phyloP scores from a whole-genome alignment of 1,140 invertebrate species.

The Adelges cooleyi region DNA sequence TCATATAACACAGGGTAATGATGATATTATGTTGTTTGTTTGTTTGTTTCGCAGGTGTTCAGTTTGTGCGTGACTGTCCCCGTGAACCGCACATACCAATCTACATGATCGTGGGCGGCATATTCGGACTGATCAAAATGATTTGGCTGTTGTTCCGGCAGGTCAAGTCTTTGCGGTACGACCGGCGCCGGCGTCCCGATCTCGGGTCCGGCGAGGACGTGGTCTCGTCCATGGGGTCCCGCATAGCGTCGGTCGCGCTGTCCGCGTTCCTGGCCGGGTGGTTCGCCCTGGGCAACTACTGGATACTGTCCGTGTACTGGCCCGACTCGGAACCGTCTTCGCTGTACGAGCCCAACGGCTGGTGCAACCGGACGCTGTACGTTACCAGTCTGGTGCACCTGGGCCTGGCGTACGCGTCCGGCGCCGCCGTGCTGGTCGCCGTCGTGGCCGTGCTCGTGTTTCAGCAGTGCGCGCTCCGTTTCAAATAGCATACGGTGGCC shows the following conservation, averaged over 20 bases:
- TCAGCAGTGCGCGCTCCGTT: conserved; percentile 44
- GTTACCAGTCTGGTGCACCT: conserved; percentile 64
- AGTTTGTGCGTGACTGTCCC: conserved; percentile 64
- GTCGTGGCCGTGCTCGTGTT: conserved; percentile 47
- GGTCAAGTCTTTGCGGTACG: conserved; percentile 45
- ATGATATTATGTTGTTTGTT: too few relatives aligned
- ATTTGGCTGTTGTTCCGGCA: conserved; percentile 57
- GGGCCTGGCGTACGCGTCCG: conserved; percentile 41
- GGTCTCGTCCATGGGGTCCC: conserved; percentile 40
- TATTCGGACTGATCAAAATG: conserved; percentile 56
- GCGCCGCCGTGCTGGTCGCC: conserved; percentile 40
- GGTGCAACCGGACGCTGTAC: conserved; percentile 66
- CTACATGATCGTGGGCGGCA: conserved; percentile 71
- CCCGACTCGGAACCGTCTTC: conserved; percentile 51
- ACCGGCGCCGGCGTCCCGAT: conserved; percentile 41
- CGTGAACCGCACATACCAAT: conserved; percentile 64
- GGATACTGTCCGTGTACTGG: conserved; percentile 65
- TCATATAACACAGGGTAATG: too few relatives aligned
- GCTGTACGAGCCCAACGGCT: conserved; percentile 57
- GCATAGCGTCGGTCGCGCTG: conserved; percentile 45
- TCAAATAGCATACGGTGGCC: conserved; percentile 13
- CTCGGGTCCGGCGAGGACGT: conserved; percentile 41
- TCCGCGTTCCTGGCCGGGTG: conserved; percentile 58
- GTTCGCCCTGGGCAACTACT: conserved; percentile 66
- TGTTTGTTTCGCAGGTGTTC: conserved; percentile 51